Evolutionary conservation across 92 coral and sea anemone species (phyloP), one percentile per base, ranked within the genome.

Genomic region (Phenganax marumi): DNA sequence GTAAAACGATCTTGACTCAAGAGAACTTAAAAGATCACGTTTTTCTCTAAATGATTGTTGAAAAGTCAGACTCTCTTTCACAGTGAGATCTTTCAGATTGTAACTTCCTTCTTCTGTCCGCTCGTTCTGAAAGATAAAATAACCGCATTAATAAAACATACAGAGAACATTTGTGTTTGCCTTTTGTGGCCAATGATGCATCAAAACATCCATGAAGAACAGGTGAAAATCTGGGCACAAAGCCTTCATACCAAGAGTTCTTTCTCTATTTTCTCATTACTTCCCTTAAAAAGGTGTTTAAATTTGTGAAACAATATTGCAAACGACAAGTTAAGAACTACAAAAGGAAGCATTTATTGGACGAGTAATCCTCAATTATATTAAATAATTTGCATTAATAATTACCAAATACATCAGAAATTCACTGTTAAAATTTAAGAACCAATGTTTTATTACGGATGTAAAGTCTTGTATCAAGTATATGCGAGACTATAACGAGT

Each of bases 81-180:
- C 46, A 3, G 12, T 78, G 43, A 43, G 16, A 16, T 19, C 39
- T 10, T 14, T 63, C 57, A 61, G 18, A 50, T 61, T 49, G 50
- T 63, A 50, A 26, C 83, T 61, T 78, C 61, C 83, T 8, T 63
- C 73, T 24, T 43, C 58, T 26, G 83, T 24, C 58, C 47, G 12
- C 21, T 14, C 52, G 12, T 18, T 50, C 83, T 78, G 52, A 61
- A 78, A 47, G 52, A 76, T 24, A 55, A 26, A 76, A 43, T 54
- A 17, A 9, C 25, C n/a, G 14, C 68, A 76, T 57, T 54, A 24
- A 60, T 12, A 55, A 25, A 22, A 56, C 13, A 76, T 26, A 76
- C 21, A 53, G 21, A 66, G 33, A 62, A 62, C 68, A 62, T 12
- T 8, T 66, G 19, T 66, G 72, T 66, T 66, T 66, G 72, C 43